Conservation (phyloP, 2,797 vertebrate species). For the Karalla daura region DNA sequence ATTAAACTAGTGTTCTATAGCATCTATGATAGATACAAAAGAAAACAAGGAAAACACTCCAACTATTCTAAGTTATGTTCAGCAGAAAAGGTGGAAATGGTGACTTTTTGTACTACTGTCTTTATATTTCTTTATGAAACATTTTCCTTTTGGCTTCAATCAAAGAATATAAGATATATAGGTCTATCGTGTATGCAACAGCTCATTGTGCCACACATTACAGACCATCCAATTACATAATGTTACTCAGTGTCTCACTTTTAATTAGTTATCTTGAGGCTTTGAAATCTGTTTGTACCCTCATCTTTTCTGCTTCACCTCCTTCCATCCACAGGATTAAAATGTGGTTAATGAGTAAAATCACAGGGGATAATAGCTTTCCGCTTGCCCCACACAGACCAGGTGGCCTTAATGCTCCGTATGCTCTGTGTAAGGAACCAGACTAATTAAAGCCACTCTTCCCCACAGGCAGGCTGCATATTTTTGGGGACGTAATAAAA, state of each 20-base stretch:
- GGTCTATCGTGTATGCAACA: background rate
- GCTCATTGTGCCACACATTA: background rate
- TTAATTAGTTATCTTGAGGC: background rate
- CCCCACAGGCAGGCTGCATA: slow-evolving; percentile 22
- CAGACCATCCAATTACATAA: background rate
- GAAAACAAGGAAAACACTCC: too few species aligned
- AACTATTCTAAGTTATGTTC: too few species aligned
- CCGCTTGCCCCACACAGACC: slow-evolving; percentile 7
- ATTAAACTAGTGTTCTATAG: too few species aligned
- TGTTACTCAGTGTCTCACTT: background rate
- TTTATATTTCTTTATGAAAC: too few species aligned
- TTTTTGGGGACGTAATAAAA: slow-evolving; percentile 53
- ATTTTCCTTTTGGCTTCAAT: too few species aligned
- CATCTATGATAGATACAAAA: too few species aligned
- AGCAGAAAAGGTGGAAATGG: too few species aligned
- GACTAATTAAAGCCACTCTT: slow-evolving; percentile 50
- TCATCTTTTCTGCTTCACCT: slow-evolving; percentile 3
- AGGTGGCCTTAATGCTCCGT: slow-evolving; percentile 32
- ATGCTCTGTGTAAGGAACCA: background rate
- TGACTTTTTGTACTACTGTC: too few species aligned
- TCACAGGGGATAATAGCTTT: slow-evolving; percentile 13
- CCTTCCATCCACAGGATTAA: slow-evolving; percentile 19
- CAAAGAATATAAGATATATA: too few species aligned
- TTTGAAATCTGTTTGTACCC: background rate
- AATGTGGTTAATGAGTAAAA: slow-evolving; percentile 42